A percentile compares a stretch with the other conserved stretches of the same genome.
These are phyloP conservation scores for Leptinotarsa defecta DNA, from an alignment of 1,140 invertebrate genomes.

Conservation along the genomic window DNA sequence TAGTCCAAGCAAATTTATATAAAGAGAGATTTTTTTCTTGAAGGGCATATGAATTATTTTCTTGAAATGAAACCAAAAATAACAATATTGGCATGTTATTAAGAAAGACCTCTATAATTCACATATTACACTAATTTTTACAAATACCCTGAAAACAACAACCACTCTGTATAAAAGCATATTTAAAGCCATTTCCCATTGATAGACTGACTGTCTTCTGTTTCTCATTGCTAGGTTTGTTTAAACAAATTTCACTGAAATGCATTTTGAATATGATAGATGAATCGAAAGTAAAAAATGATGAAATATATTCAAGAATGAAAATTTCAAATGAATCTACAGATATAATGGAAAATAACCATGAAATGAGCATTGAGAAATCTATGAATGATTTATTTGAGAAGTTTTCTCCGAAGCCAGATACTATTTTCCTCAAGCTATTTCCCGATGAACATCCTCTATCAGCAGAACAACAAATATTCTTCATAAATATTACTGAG, in stretches of 20 bases:
- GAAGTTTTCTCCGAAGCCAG: constrained; percentile 39
- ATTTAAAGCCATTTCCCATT: background rate
- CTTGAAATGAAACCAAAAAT: no score
- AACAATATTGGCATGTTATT: no score
- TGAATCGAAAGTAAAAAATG: background rate
- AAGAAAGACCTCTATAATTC: no score
- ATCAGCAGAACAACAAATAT: constrained; percentile 43
- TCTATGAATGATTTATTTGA: background rate
- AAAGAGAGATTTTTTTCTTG: no score
- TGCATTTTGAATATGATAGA: background rate
- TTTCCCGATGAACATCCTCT: constrained; percentile 36
- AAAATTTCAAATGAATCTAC: background rate
- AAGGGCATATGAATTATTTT: no score
- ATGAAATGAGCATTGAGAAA: background rate
- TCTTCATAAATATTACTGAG: constrained; percentile 42
- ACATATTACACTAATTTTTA: no score
- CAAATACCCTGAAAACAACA: no score
- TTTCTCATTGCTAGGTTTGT: background rate
- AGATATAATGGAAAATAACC: no score
- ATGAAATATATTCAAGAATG: background rate
- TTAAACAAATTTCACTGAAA: background rate
- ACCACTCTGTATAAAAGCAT: no score
- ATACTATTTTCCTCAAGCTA: constrained; percentile 40
- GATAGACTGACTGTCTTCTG: background rate
- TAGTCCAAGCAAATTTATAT: no score